A percentile compares a stretch with the other conserved stretches of the same genome.
phyloP scores from a whole-genome alignment of 2,888 invertebrate species.

The Drosophila siamana region DNA sequence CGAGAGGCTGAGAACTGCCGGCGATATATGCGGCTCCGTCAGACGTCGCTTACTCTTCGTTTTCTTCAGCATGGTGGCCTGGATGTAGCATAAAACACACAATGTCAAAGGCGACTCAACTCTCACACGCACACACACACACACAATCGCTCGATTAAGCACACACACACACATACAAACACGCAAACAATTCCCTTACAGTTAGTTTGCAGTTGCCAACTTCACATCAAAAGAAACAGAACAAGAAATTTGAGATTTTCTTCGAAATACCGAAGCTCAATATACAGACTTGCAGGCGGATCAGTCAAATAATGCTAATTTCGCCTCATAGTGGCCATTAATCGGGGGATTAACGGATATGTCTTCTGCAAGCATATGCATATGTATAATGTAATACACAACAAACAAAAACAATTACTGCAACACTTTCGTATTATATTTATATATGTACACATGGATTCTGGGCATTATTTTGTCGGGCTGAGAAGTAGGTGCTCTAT shows the following conservation, averaged over 20 bases:
- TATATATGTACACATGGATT: slow-evolving; percentile 18
- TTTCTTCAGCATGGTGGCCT: slow-evolving; percentile 99
- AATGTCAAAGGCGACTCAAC: slow-evolving; percentile 65
- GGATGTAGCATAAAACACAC: slow-evolving; percentile 83
- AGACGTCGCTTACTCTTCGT: slow-evolving; percentile 98
- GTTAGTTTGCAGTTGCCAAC: slow-evolving; percentile 3
- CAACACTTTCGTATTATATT: slow-evolving; percentile 11
- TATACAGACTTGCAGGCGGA: slow-evolving; percentile 2
- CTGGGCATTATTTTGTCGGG: slow-evolving; percentile 9
- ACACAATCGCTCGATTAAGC: slow-evolving; percentile 28
- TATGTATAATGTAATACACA: slow-evolving; percentile 28
- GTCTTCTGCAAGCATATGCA: slow-evolving; percentile 24
- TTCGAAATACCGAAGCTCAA: slow-evolving; percentile 29
- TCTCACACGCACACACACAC: slow-evolving; percentile 35
- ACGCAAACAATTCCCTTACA: slow-evolving; percentile 15
- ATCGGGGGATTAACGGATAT: too few relatives aligned
- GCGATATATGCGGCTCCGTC: slow-evolving; percentile 91
- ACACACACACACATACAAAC: slow-evolving; percentile 25
- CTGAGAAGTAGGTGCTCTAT: slow-evolving; percentile 40
- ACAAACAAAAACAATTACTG: slow-evolving; percentile 25
- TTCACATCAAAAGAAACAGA: slow-evolving; percentile 7
- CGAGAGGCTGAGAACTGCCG: slow-evolving; percentile 82
- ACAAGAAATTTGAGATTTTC: slow-evolving; percentile 2
- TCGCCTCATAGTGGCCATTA: too few relatives aligned
- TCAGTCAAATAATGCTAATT: neutral